Evolutionary conservation across 2,113 vertebrate species (phyloP), one percentile per base, ranked within the genome.

Genomic region (Paratilapia polleni): DNA sequence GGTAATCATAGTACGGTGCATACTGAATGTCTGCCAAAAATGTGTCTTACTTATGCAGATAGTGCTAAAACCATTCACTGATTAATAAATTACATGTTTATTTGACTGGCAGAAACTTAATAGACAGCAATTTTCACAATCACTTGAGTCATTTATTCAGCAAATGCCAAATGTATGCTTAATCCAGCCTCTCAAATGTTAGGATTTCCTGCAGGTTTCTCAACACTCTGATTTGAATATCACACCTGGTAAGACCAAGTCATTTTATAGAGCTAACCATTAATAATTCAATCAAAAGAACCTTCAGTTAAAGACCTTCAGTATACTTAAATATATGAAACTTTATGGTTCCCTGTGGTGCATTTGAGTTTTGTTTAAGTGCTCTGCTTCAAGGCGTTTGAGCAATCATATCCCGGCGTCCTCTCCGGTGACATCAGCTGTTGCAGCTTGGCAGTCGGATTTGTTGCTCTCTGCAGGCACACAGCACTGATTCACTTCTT

Each of bases 401-500:
- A 59, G 63, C 73, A 20, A 19, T 61, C 63, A 61, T 17, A 56
- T 77, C 63, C 6, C 43, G 31, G 28, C 34, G 20, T 86, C 58
- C 14, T 62, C 31, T 80, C n/a, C 11, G 11, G 6, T 63, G 78
- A 61, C 82, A 60, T 64, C 49, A 87, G 56, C 36, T 79, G 64
- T 22, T 78, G 20, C 58, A 56, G 11, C 58, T 81, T 83, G 84
- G 66, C 84, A 73, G 61, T 20, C 2, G 4, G 10, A 57, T n/a
- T 81, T 11, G 38, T 68, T 43, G 22, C 62, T 66, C 83, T 61
- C 62, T 9, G 2, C 78, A 56, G 78, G 17, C 49, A 70, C 6
- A n/a, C n/a, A 17, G 49, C 26, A 15, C 59, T 81, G 70, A 82
- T 78, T 91, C 85, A 77, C 58, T 82, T 13, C 14, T 62, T 92